A percentile compares a stretch with the other conserved stretches of the same genome.
Evolutionary conservation across 2,113 vertebrate genomes (phyloP).

Genomic region (Anarrhichthys ocellatus): DNA sequence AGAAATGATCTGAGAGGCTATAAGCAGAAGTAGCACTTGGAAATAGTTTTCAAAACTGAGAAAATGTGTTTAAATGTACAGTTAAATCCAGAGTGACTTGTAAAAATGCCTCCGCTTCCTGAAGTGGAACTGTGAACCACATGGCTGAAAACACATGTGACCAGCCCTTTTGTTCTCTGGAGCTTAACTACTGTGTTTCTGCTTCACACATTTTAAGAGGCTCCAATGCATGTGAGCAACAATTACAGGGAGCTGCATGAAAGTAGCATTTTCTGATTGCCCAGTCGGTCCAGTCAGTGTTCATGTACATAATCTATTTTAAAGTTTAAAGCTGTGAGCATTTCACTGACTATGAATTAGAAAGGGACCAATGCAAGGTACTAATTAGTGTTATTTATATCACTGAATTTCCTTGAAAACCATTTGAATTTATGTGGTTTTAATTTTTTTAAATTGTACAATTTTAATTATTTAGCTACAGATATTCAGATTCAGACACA

Average conservation of each 20-base stretch:
- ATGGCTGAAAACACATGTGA: neutral
- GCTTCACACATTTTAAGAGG: neutral
- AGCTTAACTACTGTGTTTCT: neutral
- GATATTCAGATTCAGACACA: neutral
- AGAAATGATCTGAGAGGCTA: neutral
- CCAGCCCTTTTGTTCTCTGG: neutral
- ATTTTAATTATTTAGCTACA: neutral
- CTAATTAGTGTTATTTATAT: neutral
- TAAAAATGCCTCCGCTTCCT: neutral
- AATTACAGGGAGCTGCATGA: neutral
- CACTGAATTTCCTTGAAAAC: neutral
- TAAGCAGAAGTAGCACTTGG: neutral
- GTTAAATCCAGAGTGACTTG: neutral
- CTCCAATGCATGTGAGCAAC: neutral
- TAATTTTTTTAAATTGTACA: neutral
- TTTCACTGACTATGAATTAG: neutral
- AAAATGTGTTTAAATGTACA: neutral
- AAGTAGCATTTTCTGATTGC: neutral
- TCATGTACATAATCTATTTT: neutral
- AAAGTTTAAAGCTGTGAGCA: constrained; percentile 4
- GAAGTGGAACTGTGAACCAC: constrained; percentile 2
- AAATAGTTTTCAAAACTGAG: neutral
- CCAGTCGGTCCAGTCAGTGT: neutral
- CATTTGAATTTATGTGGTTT: neutral
- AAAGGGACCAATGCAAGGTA: neutral